These are phyloP conservation scores for Cylloceria caligata DNA, from an alignment of 2,888 invertebrate genomes.

Conservation along the genomic window DNA sequence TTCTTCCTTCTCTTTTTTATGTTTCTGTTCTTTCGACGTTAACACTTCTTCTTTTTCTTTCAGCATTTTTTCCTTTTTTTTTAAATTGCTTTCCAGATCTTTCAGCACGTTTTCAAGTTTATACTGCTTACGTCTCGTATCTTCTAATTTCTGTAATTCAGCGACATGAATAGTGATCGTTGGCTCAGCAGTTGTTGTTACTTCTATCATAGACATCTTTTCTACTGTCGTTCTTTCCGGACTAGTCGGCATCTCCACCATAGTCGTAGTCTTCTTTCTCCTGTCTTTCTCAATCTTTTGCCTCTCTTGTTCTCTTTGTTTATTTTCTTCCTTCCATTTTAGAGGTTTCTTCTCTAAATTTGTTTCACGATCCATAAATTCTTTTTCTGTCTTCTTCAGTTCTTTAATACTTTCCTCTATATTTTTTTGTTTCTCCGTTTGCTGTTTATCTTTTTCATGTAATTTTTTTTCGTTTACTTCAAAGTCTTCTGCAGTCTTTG, in stretches of 20 bases:
- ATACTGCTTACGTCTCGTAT: slow-evolving; percentile 39
- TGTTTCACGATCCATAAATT: slow-evolving; percentile 32
- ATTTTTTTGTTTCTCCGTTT: slow-evolving; percentile 21
- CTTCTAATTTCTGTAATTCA: slow-evolving; percentile 46
- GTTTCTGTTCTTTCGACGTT: slow-evolving; percentile 53
- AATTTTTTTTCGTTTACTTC: slow-evolving; percentile 57
- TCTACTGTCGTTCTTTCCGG: neutral
- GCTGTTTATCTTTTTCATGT: slow-evolving; percentile 43
- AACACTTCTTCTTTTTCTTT: slow-evolving; percentile 53
- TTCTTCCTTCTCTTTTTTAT: slow-evolving; percentile 61
- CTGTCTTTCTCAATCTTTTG: slow-evolving; percentile 20
- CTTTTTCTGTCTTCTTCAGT: slow-evolving; percentile 33
- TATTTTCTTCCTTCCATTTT: slow-evolving; percentile 24
- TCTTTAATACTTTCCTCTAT: slow-evolving; percentile 39
- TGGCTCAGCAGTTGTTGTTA: slow-evolving; percentile 20
- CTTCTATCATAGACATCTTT: neutral
- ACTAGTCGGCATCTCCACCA: neutral
- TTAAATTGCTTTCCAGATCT: slow-evolving; percentile 53
- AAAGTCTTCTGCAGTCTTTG: slow-evolving; percentile 33
- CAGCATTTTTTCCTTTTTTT: slow-evolving; percentile 55
- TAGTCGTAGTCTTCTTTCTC: slow-evolving; percentile 35
- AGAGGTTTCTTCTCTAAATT: slow-evolving; percentile 13
- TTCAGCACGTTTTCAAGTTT: slow-evolving; percentile 59
- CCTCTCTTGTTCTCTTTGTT: slow-evolving; percentile 4
- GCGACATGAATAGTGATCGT: slow-evolving; percentile 45